phyloP scores from a whole-genome alignment of 2,113 vertebrate species.

The Dissostichus mawsoni region DNA sequence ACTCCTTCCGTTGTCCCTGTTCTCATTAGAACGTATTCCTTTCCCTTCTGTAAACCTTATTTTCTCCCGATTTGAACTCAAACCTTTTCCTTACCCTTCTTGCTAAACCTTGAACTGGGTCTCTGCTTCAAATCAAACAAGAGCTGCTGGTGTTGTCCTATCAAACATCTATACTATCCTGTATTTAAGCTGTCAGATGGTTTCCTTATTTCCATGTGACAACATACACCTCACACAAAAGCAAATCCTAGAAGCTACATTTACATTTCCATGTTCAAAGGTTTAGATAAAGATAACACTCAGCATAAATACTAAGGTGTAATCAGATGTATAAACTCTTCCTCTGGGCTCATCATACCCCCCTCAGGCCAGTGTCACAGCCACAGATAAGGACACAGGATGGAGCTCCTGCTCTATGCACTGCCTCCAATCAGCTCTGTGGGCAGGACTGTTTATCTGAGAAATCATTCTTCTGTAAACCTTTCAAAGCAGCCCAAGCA shows the following conservation, averaged over 20 bases:
- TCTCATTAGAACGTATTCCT: background rate
- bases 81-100: background rate
- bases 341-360: background rate
- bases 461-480: slow-evolving; percentile 54
- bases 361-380: background rate
- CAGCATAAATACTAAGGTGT: background rate
- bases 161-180: slow-evolving; percentile 11
- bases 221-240: slow-evolving; percentile 3
- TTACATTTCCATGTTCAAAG: background rate
- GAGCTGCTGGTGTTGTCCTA: slow-evolving; percentile 1
- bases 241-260: slow-evolving; percentile 2
- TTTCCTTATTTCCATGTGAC: background rate
- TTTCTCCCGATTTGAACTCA: background rate
- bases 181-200: background rate
- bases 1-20: background rate
- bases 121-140: background rate
- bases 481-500: slow-evolving; percentile 46
- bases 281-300: background rate
- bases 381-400: slow-evolving; percentile 24
- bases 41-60: background rate
- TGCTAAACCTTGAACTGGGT: background rate
- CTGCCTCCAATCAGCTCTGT: slow-evolving; percentile 32
- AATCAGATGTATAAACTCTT: slow-evolving; percentile 3
- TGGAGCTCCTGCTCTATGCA: slow-evolving; percentile 29
- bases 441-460: slow-evolving; percentile 59